These are phyloP conservation scores for Rynchops niger DNA, from an alignment of 2,113 vertebrate species.

Conservation along the genomic window DNA sequence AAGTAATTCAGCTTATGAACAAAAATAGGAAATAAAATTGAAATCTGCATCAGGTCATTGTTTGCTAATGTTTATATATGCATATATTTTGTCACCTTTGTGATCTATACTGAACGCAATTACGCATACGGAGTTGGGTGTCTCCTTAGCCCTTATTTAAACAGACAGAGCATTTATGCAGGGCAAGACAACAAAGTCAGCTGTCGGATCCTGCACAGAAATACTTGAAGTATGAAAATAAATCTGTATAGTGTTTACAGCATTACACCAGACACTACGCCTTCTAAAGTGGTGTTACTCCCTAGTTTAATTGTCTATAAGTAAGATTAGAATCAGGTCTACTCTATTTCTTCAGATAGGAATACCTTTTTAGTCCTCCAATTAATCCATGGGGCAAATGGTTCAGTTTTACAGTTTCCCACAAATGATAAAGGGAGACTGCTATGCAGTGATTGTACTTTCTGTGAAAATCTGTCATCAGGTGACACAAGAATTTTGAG, in stretches of 20 bases:
- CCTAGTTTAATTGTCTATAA: neutral
- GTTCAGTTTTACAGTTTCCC: neutral
- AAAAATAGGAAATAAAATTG: slow-evolving; percentile 5
- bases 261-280: neutral
- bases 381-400: neutral
- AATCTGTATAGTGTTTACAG: neutral
- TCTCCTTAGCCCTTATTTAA: neutral
- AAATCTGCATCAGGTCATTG: neutral
- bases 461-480: neutral
- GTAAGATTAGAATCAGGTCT: neutral
- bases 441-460: neutral
- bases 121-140: neutral
- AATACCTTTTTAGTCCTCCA: neutral
- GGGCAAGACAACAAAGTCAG: neutral
- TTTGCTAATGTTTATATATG: slow-evolving; percentile 13
- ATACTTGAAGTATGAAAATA: neutral
- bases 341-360: neutral
- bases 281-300: neutral
- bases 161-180: neutral
- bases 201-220: neutral
- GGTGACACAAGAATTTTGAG: neutral
- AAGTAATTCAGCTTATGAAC: neutral
- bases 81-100: slow-evolving; percentile 9
- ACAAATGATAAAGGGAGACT: neutral
- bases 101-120: slow-evolving; percentile 1